phyloP scores from a whole-genome alignment of 2,888 invertebrate genomes.

The Eupithecia inturbata region DNA sequence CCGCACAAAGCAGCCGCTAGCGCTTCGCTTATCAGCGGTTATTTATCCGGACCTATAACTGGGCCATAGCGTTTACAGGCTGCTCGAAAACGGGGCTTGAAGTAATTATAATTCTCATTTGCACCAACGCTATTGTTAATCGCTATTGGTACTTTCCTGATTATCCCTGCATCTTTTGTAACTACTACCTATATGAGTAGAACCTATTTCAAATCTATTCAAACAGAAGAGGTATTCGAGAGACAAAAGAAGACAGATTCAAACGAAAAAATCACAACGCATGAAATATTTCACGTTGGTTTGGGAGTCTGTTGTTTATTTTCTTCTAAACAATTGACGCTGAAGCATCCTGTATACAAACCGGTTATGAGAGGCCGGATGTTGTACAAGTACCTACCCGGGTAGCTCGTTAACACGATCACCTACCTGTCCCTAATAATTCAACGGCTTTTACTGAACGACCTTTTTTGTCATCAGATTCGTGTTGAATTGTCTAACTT shows the following conservation, averaged over 20 bases:
- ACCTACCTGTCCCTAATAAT: conserved; percentile 73
- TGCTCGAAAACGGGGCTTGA: not conserved
- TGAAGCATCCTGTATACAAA: conserved; percentile 7
- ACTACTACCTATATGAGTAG: not conserved
- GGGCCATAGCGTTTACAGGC: conserved; percentile 4
- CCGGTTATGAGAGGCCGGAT: conserved; percentile 20
- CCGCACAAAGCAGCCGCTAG: conserved; percentile 54
- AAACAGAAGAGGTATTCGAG: not conserved
- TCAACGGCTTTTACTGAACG: conserved; percentile 67
- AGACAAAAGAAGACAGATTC: not conserved
- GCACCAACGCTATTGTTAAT: not conserved
- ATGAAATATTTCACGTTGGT: not conserved
- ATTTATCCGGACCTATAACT: conserved; percentile 55
- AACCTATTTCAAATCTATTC: not conserved
- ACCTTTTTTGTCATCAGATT: conserved; percentile 64
- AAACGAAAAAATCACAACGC: not conserved
- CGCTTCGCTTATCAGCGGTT: conserved; percentile 63
- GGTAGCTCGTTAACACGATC: conserved; percentile 69
- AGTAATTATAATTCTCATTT: conserved; percentile 2
- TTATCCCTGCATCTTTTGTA: not conserved
- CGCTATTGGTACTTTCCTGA: not conserved
- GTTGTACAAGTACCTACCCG: conserved; percentile 48
- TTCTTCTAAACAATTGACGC: not conserved
- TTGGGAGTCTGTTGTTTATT: not conserved
- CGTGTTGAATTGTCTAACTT: conserved; percentile 47